A percentile compares a stretch with the other conserved stretches of the same genome.
Evolutionary conservation across 2,797 vertebrate species (phyloP).

Genomic region (Pteronotus mesoamericanus): DNA sequence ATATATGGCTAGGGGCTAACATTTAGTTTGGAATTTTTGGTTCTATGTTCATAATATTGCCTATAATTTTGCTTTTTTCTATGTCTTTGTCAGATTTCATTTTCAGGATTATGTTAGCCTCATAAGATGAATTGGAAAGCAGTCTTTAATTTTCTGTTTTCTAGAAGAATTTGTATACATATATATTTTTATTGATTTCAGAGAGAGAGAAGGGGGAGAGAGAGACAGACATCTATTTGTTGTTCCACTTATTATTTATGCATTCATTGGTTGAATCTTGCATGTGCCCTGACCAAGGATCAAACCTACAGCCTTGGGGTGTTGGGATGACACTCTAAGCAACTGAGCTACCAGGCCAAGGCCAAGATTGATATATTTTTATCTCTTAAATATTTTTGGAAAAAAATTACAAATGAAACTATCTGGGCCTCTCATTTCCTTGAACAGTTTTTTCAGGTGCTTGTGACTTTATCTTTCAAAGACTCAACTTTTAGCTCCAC

Average conservation of each 20-base stretch:
- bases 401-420: not conserved
- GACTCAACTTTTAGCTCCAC: not conserved
- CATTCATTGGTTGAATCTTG: not conserved
- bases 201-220: not conserved
- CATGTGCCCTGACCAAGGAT: not conserved
- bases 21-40: not conserved
- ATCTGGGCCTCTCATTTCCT: not conserved
- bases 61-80: conserved; percentile 15
- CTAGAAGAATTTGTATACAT: not conserved
- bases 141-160: not conserved
- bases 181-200: not conserved
- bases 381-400: not conserved
- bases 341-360: not conserved
- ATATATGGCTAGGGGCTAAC: not conserved
- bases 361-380: not conserved
- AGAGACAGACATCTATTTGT: not conserved
- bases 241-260: not conserved
- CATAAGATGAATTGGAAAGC: not conserved
- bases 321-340: not conserved
- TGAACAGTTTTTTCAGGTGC: not conserved
- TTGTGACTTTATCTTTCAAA: conserved; percentile 4
- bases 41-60: not conserved
- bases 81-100: not conserved
- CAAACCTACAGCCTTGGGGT: not conserved
- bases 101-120: not conserved